phyloP scores from a whole-genome alignment of 2,888 invertebrate genomes.

The Sinhomidia bicolor region DNA sequence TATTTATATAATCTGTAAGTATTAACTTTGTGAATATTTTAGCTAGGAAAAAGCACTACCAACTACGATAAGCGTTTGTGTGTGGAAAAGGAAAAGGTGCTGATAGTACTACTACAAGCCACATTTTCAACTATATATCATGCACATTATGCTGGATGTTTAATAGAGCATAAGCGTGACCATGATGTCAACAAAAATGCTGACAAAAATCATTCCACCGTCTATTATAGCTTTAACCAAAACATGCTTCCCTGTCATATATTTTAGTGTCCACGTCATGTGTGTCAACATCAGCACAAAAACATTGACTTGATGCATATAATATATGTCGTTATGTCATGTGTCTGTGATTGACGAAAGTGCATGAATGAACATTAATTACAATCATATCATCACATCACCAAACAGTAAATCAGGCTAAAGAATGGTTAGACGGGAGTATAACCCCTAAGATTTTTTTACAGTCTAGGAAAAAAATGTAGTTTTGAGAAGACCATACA shows the following conservation, averaged over 20 bases:
- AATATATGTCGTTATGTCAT: neutral
- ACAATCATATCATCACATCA: slow-evolving; percentile 35
- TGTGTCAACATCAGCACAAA: slow-evolving; percentile 19
- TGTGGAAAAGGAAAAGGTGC: no score
- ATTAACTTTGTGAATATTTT: no score
- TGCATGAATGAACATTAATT: slow-evolving; percentile 29
- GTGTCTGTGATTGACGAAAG: neutral
- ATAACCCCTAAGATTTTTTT: slow-evolving; percentile 10
- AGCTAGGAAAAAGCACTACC: no score
- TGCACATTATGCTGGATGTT: neutral
- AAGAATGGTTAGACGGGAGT: slow-evolving; percentile 13
- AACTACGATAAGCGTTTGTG: no score
- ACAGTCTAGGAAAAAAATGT: neutral
- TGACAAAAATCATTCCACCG: neutral
- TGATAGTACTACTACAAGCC: neutral
- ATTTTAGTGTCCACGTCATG: neutral
- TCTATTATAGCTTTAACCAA: neutral
- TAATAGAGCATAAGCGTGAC: slow-evolving; percentile 3
- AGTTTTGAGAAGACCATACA: slow-evolving; percentile 24
- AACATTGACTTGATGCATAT: neutral
- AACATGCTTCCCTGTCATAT: neutral
- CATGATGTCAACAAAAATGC: slow-evolving; percentile 3
- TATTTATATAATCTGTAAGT: no score
- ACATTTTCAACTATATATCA: neutral
- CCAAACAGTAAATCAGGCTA: slow-evolving; percentile 40